phyloP scores from a whole-genome alignment of 1,140 invertebrate genomes.

The Micrasema minimum region DNA sequence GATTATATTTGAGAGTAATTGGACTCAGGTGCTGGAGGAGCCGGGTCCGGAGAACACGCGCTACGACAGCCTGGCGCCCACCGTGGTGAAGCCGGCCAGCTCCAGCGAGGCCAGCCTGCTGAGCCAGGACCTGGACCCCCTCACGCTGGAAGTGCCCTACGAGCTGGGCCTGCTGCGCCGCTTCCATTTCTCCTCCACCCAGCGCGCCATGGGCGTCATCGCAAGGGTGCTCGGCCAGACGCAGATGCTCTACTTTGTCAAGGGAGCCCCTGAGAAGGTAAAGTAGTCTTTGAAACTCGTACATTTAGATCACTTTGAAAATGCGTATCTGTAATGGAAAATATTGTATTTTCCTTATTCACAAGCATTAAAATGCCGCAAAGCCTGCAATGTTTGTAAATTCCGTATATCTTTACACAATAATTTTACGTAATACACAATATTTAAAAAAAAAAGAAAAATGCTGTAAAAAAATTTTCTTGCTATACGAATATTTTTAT shows the following conservation, averaged over 20 bases:
- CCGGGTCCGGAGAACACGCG: conserved; percentile 86
- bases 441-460: too few relatives aligned
- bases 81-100: conserved; percentile 79
- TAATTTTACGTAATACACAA: too few relatives aligned
- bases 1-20: too few relatives aligned
- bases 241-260: conserved; percentile 86
- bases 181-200: conserved; percentile 90
- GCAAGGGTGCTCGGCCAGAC: conserved; percentile 79
- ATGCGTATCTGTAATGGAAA: too few relatives aligned
- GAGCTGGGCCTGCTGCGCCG: conserved; percentile 86
- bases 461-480: too few relatives aligned
- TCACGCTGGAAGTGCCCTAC: conserved; percentile 66
- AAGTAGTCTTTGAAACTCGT: conserved; percentile 29
- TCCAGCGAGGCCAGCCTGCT: conserved; percentile 55
- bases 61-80: conserved; percentile 88
- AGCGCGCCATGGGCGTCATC: conserved; percentile 93
- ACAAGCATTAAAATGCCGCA: too few relatives aligned
- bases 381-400: too few relatives aligned
- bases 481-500: too few relatives aligned
- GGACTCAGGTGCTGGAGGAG: conserved; percentile 85
- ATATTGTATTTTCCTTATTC: too few relatives aligned
- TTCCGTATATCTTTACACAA: too few relatives aligned
- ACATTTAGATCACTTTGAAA: too few relatives aligned
- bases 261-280: conserved; percentile 94
- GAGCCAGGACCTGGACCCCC: conserved; percentile 61